phyloP scores from a whole-genome alignment of 1,140 invertebrate genomes.

The Oncopeltus fasciatus region DNA sequence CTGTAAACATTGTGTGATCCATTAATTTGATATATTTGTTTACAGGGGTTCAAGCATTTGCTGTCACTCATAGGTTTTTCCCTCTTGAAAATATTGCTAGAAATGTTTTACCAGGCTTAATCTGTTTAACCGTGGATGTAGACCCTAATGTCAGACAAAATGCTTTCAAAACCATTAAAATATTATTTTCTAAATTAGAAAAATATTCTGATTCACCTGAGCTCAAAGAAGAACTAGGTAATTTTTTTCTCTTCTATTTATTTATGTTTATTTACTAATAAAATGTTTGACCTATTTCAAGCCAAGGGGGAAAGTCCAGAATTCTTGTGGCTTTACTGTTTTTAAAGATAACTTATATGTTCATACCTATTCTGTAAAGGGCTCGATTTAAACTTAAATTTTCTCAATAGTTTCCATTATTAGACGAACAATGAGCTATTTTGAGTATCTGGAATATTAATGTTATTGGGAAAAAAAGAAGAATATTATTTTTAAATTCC shows the following conservation, averaged over 20 bases:
- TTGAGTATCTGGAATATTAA: too few relatives aligned
- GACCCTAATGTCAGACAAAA: not conserved
- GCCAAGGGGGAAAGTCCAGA: too few relatives aligned
- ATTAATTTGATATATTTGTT: too few relatives aligned
- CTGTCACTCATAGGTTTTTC: not conserved
- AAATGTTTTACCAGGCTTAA: not conserved
- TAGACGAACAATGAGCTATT: too few relatives aligned
- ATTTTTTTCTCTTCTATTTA: not conserved
- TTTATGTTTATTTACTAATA: too few relatives aligned
- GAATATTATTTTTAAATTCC: too few relatives aligned
- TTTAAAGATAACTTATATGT: too few relatives aligned
- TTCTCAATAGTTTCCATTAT: not conserved
- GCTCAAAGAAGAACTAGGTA: not conserved
- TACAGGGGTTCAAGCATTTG: not conserved
- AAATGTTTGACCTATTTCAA: too few relatives aligned
- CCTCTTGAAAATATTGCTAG: not conserved
- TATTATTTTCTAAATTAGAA: not conserved
- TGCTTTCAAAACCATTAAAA: not conserved
- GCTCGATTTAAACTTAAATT: not conserved
- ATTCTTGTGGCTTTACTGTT: too few relatives aligned
- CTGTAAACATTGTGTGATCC: too few relatives aligned
- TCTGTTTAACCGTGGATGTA: not conserved
- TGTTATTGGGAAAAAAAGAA: too few relatives aligned
- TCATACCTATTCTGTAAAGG: too few relatives aligned
- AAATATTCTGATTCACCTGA: not conserved